These are phyloP conservation scores for Pelvicachromis taeniatus DNA, from an alignment of 2,113 vertebrate genomes.

Conservation along the genomic window DNA sequence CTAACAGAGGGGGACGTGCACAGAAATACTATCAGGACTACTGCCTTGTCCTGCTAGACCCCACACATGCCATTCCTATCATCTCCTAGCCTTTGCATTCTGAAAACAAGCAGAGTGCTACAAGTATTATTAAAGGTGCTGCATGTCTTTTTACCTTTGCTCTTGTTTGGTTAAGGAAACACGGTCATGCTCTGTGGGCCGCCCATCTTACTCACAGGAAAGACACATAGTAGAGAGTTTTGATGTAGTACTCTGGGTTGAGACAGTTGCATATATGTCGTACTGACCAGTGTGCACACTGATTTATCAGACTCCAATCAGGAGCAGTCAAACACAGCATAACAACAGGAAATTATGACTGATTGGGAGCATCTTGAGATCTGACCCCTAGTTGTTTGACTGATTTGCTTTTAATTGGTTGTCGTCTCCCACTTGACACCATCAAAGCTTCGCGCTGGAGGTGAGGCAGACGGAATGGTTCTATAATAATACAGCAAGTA, in stretches of 20 bases:
- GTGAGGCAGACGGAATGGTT: conserved; percentile 56
- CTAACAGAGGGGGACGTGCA: conserved; percentile 71
- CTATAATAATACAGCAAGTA: conserved; percentile 18
- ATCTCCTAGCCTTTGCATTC: conserved; percentile 37
- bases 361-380: conserved; percentile 72
- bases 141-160: conserved; percentile 3
- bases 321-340: conserved; percentile 37
- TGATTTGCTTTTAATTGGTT: conserved; percentile 73
- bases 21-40: conserved; percentile 64
- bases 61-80: conserved; percentile 50
- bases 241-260: neutral
- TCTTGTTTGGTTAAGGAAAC: conserved; percentile 44
- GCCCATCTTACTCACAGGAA: conserved; percentile 5
- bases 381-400: conserved; percentile 72
- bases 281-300: conserved; percentile 11
- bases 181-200: neutral
- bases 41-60: conserved; percentile 52
- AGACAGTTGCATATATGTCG: neutral
- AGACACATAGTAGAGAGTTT: conserved; percentile 16
- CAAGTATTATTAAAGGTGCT: conserved; percentile 19
- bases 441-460: conserved; percentile 59
- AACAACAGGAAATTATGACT: conserved; percentile 68
- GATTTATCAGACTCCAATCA: conserved; percentile 55
- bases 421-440: conserved; percentile 69
- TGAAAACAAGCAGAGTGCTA: conserved; percentile 31